A percentile compares a stretch with the other conserved stretches of the same genome.
Evolutionary conservation across 2,113 vertebrate genomes (phyloP).

Genomic region (Ivindomyrus marchei): DNA sequence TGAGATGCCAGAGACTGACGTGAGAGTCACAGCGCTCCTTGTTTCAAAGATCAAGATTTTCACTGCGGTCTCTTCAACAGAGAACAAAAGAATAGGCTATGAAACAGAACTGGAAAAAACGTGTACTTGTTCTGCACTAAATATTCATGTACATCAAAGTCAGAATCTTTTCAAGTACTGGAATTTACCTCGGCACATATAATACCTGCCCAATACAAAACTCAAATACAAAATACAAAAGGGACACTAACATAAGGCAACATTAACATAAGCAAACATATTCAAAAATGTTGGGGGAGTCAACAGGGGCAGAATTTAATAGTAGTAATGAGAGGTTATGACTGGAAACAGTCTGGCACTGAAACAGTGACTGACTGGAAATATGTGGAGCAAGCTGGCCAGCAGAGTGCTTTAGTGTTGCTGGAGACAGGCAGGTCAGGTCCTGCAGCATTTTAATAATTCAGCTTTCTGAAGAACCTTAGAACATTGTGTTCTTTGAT

Average conservation of each 20-base stretch:
- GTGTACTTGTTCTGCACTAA: background rate
- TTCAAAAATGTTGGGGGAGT: background rate
- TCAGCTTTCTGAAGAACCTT: background rate
- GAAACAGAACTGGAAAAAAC: background rate
- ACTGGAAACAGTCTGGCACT: background rate
- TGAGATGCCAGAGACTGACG: background rate
- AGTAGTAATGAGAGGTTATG: background rate
- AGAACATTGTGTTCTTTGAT: background rate
- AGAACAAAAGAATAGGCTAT: background rate
- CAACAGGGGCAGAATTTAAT: background rate
- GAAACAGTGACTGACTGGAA: background rate
- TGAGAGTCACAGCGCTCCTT: background rate
- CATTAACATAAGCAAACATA: background rate
- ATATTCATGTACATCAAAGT: background rate
- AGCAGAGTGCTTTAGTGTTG: background rate
- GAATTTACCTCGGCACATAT: background rate
- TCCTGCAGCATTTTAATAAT: background rate
- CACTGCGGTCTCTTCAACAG: background rate
- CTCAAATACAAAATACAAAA: background rate
- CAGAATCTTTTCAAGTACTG: background rate
- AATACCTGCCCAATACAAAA: background rate
- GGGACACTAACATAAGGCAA: background rate
- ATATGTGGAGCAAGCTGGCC: background rate
- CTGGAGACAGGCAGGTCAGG: background rate
- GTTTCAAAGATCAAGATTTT: background rate